Evolutionary conservation across 2,113 vertebrate species (phyloP), one percentile per base, ranked within the genome.

Genomic region (Percina caprodes): DNA sequence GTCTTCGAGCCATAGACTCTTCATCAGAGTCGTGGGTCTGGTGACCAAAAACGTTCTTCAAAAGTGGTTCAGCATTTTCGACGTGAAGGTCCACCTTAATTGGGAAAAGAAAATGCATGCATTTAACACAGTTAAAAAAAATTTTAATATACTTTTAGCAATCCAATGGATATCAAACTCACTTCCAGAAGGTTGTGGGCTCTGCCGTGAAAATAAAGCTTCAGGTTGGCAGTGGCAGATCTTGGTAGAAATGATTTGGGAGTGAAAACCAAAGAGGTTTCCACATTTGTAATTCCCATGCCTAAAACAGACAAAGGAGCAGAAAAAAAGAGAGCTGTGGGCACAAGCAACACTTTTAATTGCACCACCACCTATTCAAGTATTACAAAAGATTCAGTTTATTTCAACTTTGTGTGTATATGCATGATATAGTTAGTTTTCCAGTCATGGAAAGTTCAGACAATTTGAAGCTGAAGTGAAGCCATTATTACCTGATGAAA

Each of bases 181-280:
- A 95, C 97, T 94, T 98, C 96, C 61, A 98, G 83, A 5, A 97
- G 83, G 92, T 96, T 97, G 86, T 96, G 74, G 68, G 96, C 95
- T 87, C 82, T 91, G 2, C 96, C 96, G 58, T 96, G 89, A 16
- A 94, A 65, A 30, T 96, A 94, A 15, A 96, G 16, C 0, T 96
- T 97, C 78, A 97, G 76, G 90, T 96, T 98, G 12, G 91, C 91
- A 62, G 88, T 90, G 23, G 93, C 88, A 80, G 95, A 96, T 72
- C 94, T 92, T 3, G 96, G 97, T 12, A 98, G 85, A 86, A 97
- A 97, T 18, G 97, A 97, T 62, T 92, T 83, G 19, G 96, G 95
- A 26, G 96, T 96, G 92, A 97, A 98, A 91, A 98, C 90, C 69
- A 97, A 58, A 23, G 93, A 93, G 39, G 93, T 93, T 85, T 98